Base-by-base conservation (phyloP, 1,140 invertebrate species). In the Ceratitis capitata region DNA sequence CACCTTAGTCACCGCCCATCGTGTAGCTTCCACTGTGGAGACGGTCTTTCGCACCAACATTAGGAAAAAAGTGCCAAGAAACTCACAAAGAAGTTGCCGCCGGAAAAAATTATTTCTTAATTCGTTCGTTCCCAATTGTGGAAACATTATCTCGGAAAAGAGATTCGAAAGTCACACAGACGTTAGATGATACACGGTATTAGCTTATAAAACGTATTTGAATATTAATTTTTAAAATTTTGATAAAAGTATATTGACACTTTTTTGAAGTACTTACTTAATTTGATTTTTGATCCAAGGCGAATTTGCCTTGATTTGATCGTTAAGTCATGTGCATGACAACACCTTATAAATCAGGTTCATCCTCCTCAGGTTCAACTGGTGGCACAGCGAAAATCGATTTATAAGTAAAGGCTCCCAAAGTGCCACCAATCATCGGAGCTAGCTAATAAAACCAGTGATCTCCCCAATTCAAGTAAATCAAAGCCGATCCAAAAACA, bases 401-500 rank as follows among this genome's bases (percentile, higher is more conserved):
- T n/a, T 56, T 23, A 56, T 56, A 56, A 56, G 51, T 56, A 6
- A 56, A 56, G 23, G 51, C 51, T 56, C 4, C 51, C 51, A 56
- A 19, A n/a, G 23, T 3, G 10, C 51, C 51, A 56, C 51, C 95
- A 0, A 93, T 12, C 53, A 95, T 86, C 2, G 95, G 95, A 51
- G 95, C 95, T 35, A 94, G 92, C 95, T 95, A 96, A 89, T 96
- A 96, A n/a, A 97, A 94, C 96, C 96, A 98, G 86, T 97, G 96
- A 85, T 94, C 78, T 0, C 90, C 87, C 95, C 96, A 98, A 69
- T 92, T 90, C 2, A 94, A 94, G 42, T 94, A 95, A 88, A 96
- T 94, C 1, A 97, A 84, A 0, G 96, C 96, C 0, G 96, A 96
- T 0, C 93, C 96, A 58, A 97, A 94, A 23, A 94, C 95, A 97